These are phyloP conservation scores for Chauna torquata DNA, from an alignment of 2,113 vertebrate species.

Conservation along the genomic window DNA sequence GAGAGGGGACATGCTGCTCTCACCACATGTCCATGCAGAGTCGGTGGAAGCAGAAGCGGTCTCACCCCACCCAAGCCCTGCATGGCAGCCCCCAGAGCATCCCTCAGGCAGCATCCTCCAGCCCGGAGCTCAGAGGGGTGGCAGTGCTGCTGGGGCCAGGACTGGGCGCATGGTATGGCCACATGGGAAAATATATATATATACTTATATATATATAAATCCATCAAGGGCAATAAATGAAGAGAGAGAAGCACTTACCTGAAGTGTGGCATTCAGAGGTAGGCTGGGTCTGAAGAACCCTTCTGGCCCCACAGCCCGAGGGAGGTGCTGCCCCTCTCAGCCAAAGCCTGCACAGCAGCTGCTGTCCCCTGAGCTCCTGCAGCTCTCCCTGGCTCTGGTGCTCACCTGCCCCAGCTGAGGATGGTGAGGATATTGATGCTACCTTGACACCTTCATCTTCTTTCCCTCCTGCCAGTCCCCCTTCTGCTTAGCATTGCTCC, in stretches of 20 bases:
- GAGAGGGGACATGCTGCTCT: neutral
- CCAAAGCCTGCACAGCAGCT: too few relatives aligned
- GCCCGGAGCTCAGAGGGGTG: neutral
- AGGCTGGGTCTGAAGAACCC: neutral
- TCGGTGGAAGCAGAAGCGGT: neutral
- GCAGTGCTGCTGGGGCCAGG: neutral
- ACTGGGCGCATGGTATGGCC: accelerated
- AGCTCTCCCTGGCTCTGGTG: neutral
- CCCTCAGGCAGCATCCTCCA: neutral
- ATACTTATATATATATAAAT: too few relatives aligned
- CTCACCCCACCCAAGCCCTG: neutral
- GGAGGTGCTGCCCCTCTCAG: neutral
- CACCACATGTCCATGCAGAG: neutral
- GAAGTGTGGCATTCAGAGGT: neutral
- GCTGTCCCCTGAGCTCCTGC: accelerated
- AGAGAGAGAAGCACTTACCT: too few relatives aligned
- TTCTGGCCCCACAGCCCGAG: neutral
- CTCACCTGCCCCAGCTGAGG: neutral
- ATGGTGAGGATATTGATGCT: accelerated
- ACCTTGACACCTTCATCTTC: too few relatives aligned
- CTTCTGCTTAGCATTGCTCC: too few relatives aligned
- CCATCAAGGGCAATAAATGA: neutral
- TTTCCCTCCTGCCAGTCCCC: too few relatives aligned
- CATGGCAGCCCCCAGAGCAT: neutral
- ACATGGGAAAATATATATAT: too few relatives aligned